These are phyloP conservation scores for Silurus glanis DNA, from an alignment of 2,113 vertebrate species.

Conservation along the genomic window DNA sequence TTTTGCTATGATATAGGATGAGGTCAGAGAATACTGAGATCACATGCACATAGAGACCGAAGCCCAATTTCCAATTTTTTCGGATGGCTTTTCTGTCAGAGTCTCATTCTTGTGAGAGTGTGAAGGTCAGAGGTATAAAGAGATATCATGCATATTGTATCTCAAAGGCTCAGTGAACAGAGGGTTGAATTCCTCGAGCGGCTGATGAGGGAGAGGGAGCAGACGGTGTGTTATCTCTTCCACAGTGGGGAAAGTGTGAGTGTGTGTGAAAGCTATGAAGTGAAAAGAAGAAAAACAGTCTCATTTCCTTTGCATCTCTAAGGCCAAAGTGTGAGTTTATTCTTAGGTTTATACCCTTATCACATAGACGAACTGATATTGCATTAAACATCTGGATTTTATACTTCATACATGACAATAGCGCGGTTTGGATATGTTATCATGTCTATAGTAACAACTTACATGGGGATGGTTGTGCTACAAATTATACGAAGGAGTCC, in stretches of 20 bases:
- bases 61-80: conserved; percentile 7
- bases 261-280: conserved; percentile 11
- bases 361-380: background rate
- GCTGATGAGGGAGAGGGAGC: conserved; percentile 26
- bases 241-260: background rate
- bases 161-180: conserved; percentile 23
- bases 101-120: background rate
- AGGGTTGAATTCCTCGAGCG: conserved; percentile 1
- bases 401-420: background rate
- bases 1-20: background rate
- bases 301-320: background rate
- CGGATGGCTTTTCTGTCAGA: conserved; percentile 3
- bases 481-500: background rate
- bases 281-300: conserved; percentile 6
- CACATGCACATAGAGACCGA: background rate
- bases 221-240: conserved; percentile 51
- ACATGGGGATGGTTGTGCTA: background rate
- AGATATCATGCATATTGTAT: conserved; percentile 22
- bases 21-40: conserved; percentile 9
- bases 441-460: background rate
- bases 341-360: background rate
- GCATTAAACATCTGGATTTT: background rate
- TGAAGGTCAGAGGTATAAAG: conserved; percentile 43
- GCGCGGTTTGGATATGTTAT: background rate
- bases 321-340: background rate